Evolutionary conservation across 1,140 invertebrate genomes (phyloP).

Genomic region (Cotesia chilonis): DNA sequence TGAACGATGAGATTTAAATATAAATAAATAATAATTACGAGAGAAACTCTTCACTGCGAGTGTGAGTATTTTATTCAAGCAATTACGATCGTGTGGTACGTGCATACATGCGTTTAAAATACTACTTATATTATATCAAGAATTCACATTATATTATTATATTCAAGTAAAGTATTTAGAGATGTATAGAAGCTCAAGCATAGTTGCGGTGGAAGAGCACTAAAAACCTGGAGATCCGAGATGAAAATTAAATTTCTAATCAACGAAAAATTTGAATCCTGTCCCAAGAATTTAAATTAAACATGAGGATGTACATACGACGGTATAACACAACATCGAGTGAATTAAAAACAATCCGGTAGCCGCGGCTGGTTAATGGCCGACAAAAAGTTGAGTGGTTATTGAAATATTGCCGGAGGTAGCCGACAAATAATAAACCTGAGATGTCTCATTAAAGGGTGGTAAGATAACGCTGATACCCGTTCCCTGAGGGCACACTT

Average conservation of each 20-base stretch:
- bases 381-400: slow-evolving; percentile 13
- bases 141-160: slow-evolving; percentile 4
- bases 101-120: slow-evolving; percentile 37
- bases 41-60: slow-evolving; percentile 28
- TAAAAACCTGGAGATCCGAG: neutral
- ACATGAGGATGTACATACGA: slow-evolving; percentile 41
- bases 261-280: neutral
- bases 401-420: slow-evolving; percentile 30
- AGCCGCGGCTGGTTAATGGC: neutral
- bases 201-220: slow-evolving; percentile 34
- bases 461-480: slow-evolving; percentile 35
- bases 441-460: slow-evolving; percentile 51
- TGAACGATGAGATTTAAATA: neutral
- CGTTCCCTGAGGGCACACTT: slow-evolving; percentile 29
- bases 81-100: slow-evolving; percentile 40
- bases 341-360: slow-evolving; percentile 25
- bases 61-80: slow-evolving; percentile 34
- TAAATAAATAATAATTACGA: slow-evolving; percentile 32
- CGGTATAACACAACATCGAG: slow-evolving; percentile 31
- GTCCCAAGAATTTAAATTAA: slow-evolving; percentile 54
- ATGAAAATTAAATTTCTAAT: slow-evolving; percentile 13
- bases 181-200: slow-evolving; percentile 20
- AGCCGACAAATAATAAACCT: slow-evolving; percentile 48
- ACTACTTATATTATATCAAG: slow-evolving; percentile 4
- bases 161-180: neutral